Percentiles rank a stretch among this genome's conserved stretches.
Evolutionary conservation across 2,797 vertebrate genomes (phyloP).

Genomic region (Neomorphus geoffroyi): DNA sequence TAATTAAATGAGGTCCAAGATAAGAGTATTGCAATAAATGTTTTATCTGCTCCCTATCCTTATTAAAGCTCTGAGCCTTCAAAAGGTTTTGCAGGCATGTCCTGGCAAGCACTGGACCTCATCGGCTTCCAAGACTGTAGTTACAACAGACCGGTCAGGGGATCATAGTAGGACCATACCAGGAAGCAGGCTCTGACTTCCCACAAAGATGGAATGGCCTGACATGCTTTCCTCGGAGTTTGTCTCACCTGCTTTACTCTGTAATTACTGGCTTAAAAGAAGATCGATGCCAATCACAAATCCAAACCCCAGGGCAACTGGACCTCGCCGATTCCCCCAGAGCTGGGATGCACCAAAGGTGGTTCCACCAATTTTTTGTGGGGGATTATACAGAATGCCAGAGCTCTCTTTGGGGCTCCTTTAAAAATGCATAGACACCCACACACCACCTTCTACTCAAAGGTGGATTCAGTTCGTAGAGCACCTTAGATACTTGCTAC

Average conservation of each 20-base stretch:
- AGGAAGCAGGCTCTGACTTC: not conserved
- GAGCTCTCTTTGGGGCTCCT: not conserved
- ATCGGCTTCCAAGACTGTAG: not conserved
- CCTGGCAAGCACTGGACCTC: not conserved
- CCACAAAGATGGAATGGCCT: not conserved
- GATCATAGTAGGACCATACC: not conserved
- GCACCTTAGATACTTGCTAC: not conserved
- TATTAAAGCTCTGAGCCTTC: not conserved
- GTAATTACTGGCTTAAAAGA: not conserved
- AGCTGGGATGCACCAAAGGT: not conserved
- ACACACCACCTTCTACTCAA: not conserved
- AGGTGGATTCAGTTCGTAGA: not conserved
- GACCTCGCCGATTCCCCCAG: not conserved
- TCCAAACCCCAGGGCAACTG: not conserved
- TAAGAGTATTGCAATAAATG: not conserved
- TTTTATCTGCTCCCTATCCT: not conserved
- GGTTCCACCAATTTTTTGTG: not conserved
- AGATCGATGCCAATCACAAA: not conserved
- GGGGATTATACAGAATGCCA: not conserved
- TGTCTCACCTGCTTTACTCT: not conserved
- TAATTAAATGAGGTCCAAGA: constrained; percentile 8
- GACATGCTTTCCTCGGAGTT: not conserved
- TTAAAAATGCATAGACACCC: not conserved
- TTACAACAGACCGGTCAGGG: not conserved
- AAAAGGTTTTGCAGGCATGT: not conserved